phyloP scores from a whole-genome alignment of 2,797 vertebrate species.

The Acrossocheilus fasciatus region DNA sequence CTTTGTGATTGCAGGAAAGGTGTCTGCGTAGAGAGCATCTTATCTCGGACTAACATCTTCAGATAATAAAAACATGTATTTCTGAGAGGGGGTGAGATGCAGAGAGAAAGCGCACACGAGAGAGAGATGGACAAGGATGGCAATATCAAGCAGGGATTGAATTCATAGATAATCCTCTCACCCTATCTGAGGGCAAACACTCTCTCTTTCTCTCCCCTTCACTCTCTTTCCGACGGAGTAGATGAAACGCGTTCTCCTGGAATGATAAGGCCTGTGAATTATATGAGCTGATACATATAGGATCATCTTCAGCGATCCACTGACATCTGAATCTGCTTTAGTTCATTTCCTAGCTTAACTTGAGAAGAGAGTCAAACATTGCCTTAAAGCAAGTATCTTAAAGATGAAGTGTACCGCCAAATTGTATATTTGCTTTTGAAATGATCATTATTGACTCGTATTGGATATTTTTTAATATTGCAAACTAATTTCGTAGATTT shows the following conservation, averaged over 20 bases:
- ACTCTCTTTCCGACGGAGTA: constrained; percentile 18
- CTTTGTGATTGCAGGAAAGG: constrained; percentile 51
- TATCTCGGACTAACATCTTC: constrained; percentile 60
- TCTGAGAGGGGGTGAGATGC: constrained; percentile 38
- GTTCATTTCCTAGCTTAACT: constrained; percentile 22
- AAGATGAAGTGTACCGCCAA: background rate
- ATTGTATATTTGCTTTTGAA: background rate
- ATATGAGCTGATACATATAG: constrained; percentile 34
- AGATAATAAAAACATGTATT: constrained; percentile 60
- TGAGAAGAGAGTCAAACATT: constrained; percentile 2
- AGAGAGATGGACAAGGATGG: constrained; percentile 52
- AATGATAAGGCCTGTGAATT: constrained; percentile 42
- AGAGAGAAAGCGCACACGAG: constrained; percentile 19
- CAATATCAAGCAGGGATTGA: constrained; percentile 65
- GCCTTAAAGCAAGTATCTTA: background rate
- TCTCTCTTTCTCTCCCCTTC: constrained; percentile 31
- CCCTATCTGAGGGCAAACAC: constrained; percentile 50
- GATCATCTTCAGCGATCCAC: constrained; percentile 37
- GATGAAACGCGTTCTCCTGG: constrained; percentile 40
- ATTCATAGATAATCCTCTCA: constrained; percentile 63
- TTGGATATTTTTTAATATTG: background rate
- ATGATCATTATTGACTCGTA: background rate
- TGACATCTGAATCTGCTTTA: constrained; percentile 31
- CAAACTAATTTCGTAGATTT: background rate
- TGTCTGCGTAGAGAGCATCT: constrained; percentile 47